Evolutionary conservation across 2,888 invertebrate genomes (phyloP).

Genomic region (Andricus quercusramuli): DNA sequence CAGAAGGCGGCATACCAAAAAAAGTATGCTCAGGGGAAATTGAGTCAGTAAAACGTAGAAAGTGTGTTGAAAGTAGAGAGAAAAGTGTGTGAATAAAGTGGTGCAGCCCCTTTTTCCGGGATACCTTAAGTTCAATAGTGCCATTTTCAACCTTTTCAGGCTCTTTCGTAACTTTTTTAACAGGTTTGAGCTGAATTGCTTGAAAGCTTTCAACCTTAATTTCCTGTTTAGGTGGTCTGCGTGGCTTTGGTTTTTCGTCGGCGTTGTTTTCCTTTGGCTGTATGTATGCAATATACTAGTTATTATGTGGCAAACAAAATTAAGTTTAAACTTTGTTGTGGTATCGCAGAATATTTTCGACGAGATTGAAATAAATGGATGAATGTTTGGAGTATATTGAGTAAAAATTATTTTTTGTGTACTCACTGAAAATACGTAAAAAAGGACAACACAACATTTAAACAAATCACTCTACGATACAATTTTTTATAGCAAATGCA

Average conservation of each 20-base stretch:
- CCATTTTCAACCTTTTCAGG: conserved; percentile 71
- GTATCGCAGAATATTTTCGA: conserved; percentile 34
- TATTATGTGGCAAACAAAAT: conserved; percentile 37
- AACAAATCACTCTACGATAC: conserved; percentile 6
- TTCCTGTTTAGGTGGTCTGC: conserved; percentile 78
- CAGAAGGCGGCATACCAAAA: conserved; percentile 45
- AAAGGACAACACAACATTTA: conserved; percentile 43
- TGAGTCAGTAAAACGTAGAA: conserved; percentile 13
- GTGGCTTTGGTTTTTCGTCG: conserved; percentile 76
- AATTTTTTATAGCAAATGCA: conserved; percentile 12
- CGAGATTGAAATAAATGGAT: conserved; percentile 6
- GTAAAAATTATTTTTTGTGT: conserved; percentile 31
- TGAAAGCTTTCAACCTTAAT: conserved; percentile 81
- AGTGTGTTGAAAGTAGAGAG: conserved; percentile 42
- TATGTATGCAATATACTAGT: conserved; percentile 61
- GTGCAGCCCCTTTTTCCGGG: conserved; percentile 59
- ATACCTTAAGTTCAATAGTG: conserved; percentile 74
- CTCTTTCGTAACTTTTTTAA: conserved; percentile 74
- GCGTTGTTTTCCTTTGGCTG: conserved; percentile 71
- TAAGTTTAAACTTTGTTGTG: conserved; percentile 22
- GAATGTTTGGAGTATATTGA: conserved; percentile 19
- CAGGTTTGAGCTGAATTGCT: conserved; percentile 83
- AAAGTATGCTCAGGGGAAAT: conserved; percentile 49
- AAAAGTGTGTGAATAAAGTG: conserved; percentile 38
- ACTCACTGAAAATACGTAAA: conserved; percentile 38